A percentile compares a stretch with the other conserved stretches of the same genome.
Conservation (phyloP, 2,113 vertebrate genomes). For the Saccopteryx leptura region DNA sequence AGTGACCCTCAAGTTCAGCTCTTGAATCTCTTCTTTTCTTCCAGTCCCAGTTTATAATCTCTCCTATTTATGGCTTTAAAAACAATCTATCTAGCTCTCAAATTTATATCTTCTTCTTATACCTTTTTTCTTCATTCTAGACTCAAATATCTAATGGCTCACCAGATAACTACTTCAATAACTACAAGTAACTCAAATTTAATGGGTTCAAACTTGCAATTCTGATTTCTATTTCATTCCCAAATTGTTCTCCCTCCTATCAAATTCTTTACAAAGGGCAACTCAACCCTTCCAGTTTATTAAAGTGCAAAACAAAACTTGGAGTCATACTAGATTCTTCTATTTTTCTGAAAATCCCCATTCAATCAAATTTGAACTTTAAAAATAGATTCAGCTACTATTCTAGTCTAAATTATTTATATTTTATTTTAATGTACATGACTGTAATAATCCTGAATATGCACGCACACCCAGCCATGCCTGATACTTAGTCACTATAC, state of each 20-base stretch:
- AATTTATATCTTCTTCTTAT: neutral
- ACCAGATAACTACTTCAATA: neutral
- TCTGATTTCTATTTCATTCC: neutral
- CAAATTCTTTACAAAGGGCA: neutral
- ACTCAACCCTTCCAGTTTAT: neutral
- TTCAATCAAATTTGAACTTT: neutral
- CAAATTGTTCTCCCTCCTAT: neutral
- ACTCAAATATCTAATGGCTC: neutral
- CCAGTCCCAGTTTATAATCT: neutral
- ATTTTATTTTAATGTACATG: neutral
- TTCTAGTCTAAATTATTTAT: neutral
- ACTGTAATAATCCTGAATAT: neutral
- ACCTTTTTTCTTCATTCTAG: neutral
- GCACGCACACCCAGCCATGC: neutral
- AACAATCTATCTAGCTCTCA: neutral
- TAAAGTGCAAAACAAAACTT: neutral
- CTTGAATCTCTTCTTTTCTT: neutral
- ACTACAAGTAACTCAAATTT: constrained; percentile 18
- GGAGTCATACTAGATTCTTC: neutral
- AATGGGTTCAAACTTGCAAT: neutral
- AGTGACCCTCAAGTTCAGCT: neutral
- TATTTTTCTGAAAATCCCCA: constrained; percentile 4
- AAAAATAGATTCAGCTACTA: neutral
- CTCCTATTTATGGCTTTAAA: neutral
- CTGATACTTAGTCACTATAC: neutral